Conservation (phyloP, 2,113 vertebrate species). For the Sturnira hondurensis region DNA sequence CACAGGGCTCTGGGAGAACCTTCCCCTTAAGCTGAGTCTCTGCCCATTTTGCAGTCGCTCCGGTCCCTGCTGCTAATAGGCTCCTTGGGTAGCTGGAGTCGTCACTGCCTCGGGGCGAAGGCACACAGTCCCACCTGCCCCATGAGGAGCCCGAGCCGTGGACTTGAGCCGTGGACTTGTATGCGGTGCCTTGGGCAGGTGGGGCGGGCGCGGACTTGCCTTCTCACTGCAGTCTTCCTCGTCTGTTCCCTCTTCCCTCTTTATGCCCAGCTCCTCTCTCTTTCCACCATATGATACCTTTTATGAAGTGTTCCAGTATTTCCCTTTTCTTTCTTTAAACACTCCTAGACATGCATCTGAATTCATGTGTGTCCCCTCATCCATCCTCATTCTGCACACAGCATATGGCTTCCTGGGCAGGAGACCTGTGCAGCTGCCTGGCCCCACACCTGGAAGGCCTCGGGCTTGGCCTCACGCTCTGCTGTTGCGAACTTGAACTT, state of each 20-base stretch:
- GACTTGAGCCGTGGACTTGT: background rate
- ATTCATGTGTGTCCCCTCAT: background rate
- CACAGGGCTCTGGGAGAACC: slow-evolving; percentile 14
- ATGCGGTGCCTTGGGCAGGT: background rate
- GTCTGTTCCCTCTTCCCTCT: background rate
- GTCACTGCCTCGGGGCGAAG: background rate
- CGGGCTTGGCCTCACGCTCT: background rate
- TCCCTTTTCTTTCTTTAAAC: background rate
- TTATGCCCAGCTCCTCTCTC: background rate
- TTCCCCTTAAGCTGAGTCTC: background rate
- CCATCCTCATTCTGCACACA: background rate
- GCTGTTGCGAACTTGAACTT: background rate
- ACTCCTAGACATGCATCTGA: background rate
- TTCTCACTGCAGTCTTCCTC: background rate
- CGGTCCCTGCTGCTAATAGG: background rate
- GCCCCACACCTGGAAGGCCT: too few species aligned
- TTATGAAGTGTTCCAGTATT: background rate
- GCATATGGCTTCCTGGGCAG: background rate
- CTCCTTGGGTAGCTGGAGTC: background rate
- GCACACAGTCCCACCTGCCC: background rate
- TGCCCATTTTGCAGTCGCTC: background rate
- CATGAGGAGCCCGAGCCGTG: background rate
- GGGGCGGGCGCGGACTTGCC: background rate
- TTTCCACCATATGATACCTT: background rate
- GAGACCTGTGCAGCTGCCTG: accelerated